Evolutionary conservation across 2,888 invertebrate genomes (phyloP).

Genomic region (Rotaria macrura): DNA sequence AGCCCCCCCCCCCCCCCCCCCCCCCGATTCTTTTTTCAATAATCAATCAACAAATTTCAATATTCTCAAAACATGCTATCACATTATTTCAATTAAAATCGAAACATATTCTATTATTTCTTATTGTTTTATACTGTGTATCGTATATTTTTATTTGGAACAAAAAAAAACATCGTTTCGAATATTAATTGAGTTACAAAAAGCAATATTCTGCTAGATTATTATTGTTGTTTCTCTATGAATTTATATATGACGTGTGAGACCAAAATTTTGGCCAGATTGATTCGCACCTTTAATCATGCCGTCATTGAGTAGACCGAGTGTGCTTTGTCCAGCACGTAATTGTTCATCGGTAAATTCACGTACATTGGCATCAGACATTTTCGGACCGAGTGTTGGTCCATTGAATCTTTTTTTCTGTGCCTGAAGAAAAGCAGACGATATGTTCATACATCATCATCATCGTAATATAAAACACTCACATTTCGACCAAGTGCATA

Average conservation of each 20-base stretch:
- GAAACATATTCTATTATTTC: too few species aligned
- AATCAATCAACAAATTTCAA: too few species aligned
- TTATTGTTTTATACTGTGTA: too few species aligned
- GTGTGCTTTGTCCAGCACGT: slow-evolving; percentile 68
- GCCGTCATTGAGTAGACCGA: slow-evolving; percentile 78
- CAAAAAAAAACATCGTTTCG: neutral
- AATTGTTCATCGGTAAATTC: slow-evolving; percentile 83
- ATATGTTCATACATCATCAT: neutral
- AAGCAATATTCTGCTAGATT: neutral
- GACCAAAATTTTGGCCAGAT: slow-evolving; percentile 47
- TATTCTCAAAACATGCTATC: too few species aligned
- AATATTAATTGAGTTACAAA: neutral
- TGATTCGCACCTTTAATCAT: slow-evolving; percentile 67
- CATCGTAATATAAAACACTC: neutral
- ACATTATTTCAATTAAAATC: too few species aligned
- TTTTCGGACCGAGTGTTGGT: slow-evolving; percentile 75
- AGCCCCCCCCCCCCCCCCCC: too few species aligned
- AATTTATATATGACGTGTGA: slow-evolving; percentile 24
- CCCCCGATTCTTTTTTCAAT: too few species aligned
- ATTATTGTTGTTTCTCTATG: neutral
- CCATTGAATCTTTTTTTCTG: slow-evolving; percentile 57
- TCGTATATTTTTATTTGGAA: neutral
- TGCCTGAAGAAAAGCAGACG: slow-evolving; percentile 8
- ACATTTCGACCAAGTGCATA: slow-evolving; percentile 80
- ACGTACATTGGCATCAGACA: slow-evolving; percentile 85